Percentiles rank a stretch among this genome's conserved stretches.
phyloP scores from a whole-genome alignment of 1,140 invertebrate genomes.

The Drosophila bocki region DNA sequence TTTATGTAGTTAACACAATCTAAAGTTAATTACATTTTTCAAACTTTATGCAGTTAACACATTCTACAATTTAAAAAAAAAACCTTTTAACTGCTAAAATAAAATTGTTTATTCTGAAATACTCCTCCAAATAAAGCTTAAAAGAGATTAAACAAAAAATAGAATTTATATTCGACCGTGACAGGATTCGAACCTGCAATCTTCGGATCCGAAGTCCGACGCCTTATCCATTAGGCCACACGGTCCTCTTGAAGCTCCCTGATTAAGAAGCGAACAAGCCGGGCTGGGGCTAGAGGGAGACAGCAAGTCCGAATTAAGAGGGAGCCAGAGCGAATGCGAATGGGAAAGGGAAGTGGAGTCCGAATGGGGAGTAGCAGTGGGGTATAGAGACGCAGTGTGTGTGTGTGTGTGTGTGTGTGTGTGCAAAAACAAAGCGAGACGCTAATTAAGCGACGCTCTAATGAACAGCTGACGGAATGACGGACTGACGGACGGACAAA shows the following conservation, averaged over 20 bases:
- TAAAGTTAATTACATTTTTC: neutral
- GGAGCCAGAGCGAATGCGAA: constrained; percentile 12
- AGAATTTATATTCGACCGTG: constrained; percentile 45
- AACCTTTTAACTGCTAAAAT: neutral
- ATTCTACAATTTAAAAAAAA: too few relatives aligned
- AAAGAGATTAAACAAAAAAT: neutral
- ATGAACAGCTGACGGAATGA: constrained; percentile 63
- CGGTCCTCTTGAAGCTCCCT: constrained; percentile 25
- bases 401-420: constrained; percentile 17
- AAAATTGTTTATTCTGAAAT: too few relatives aligned
- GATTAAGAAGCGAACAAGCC: constrained; percentile 23
- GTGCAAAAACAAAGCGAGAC: constrained; percentile 61
- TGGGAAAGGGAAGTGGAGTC: constrained; percentile 24
- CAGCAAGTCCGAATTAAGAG: constrained; percentile 2
- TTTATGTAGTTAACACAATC: neutral
- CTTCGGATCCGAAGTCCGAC: constrained; percentile 74
- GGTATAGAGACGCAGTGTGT: constrained; percentile 7
- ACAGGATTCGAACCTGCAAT: constrained; percentile 77
- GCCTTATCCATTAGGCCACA: constrained; percentile 77
- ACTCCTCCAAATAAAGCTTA: neutral
- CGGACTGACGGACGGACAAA: constrained; percentile 39
- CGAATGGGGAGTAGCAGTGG: neutral
- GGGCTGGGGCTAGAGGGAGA: neutral
- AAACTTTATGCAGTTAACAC: neutral
- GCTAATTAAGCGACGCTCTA: constrained; percentile 80